Evolutionary conservation across 2,888 invertebrate species (phyloP), one percentile per base, ranked within the genome.

Genomic region (Scaptomyza parva): DNA sequence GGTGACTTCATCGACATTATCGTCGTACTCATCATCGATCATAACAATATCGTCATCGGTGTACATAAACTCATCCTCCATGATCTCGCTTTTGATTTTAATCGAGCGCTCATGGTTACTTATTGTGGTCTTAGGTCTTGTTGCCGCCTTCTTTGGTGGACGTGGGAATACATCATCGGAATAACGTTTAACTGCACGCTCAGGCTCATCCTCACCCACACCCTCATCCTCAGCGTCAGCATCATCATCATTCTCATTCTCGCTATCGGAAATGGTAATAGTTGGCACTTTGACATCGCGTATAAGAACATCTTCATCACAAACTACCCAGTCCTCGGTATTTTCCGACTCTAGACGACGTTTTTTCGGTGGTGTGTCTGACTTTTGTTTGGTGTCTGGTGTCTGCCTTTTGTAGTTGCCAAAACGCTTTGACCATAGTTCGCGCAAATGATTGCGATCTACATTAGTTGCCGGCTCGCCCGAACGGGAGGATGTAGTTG

Each of bases 81-180:
- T 60, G 9, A 91, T 89, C 74, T 91, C 91, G 3, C 89, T 75
- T 61, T 91, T 91, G 7, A 92, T 91, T 22, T 78, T 74, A 2
- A 67, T 74, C 3, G 89, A 89, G 0, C 89, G 84, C 51, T 89
- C 86, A 24, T 83, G 77, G 17, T 79, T 70, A 12, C 80, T 88
- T 47, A 85, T 45, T 20, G 1, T 3, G 0, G n/a, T 17, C 7
- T 5, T 64, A 9, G 37, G 37, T 30, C 0, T 3, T 39, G 8
- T 35, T 11, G 1, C 4, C 9, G 12, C 18, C 5, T 28, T 18
- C 5, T 28, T 18, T 3, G 14, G 9, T 26, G 22, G 20, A 9
- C 33, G n/a, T n/a, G 22, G 20, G 6, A 11, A 20, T 4, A 33
- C 20, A 22, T 14, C 33, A 11, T 48, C 40, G n/a, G 12, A 4